These are phyloP conservation scores for Glaucomys volans DNA, from an alignment of 2,113 vertebrate species.

Conservation along the genomic window DNA sequence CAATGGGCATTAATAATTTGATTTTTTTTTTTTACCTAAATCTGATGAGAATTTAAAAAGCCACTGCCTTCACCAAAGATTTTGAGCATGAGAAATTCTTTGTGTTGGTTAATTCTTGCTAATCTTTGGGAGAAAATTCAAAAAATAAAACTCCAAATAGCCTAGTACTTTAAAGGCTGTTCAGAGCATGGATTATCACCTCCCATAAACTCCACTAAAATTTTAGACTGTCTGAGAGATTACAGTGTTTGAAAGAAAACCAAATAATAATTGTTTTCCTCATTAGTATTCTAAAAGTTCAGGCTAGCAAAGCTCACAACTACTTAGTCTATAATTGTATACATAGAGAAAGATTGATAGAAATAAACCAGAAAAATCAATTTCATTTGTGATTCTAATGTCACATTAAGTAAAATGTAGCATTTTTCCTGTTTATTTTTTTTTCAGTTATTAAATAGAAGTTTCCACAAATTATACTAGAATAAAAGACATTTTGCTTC, in stretches of 20 bases:
- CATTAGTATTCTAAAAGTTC: background rate
- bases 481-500: background rate
- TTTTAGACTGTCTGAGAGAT: background rate
- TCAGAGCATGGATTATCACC: background rate
- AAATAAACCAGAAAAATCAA: background rate
- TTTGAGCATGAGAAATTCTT: background rate
- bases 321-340: background rate
- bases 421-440: background rate
- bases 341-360: background rate
- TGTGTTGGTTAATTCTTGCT: background rate
- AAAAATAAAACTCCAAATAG: background rate
- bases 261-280: slow-evolving; percentile 20
- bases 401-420: background rate
- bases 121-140: background rate
- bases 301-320: background rate
- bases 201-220: background rate
- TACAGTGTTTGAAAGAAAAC: background rate
- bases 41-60: background rate
- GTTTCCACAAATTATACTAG: background rate
- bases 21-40: background rate
- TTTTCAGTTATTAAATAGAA: slow-evolving; percentile 30
- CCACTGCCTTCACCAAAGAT: background rate
- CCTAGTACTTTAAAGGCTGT: background rate
- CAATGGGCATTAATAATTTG: background rate
- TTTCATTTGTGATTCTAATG: background rate